Conservation (phyloP, 1,140 invertebrate genomes). For the Drosophila ogumai region DNA sequence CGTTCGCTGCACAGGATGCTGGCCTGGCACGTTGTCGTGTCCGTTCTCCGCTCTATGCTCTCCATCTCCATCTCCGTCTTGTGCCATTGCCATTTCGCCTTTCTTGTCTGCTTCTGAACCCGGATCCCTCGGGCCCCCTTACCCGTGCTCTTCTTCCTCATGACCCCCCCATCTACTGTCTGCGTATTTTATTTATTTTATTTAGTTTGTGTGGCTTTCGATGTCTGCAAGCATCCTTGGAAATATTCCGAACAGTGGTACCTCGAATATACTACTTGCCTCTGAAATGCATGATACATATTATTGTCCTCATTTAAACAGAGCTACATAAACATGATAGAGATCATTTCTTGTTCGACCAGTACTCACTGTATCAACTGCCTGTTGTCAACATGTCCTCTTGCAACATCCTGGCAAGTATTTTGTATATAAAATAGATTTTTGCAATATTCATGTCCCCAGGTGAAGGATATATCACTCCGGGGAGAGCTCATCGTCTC, state of each 20-base stretch:
- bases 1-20: conserved; percentile 63
- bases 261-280: background rate
- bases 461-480: conserved; percentile 10
- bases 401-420: conserved; percentile 7
- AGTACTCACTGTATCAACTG: conserved; percentile 10
- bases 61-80: conserved; percentile 38
- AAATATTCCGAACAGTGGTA: conserved; percentile 23
- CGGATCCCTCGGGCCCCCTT: conserved; percentile 17
- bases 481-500: conserved; percentile 9
- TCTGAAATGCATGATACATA: no score
- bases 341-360: background rate
- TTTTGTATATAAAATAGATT: conserved; percentile 24
- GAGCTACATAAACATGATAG: no score
- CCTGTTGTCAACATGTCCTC: background rate
- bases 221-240: conserved; percentile 42
- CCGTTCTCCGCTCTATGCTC: conserved; percentile 36
- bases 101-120: conserved; percentile 36
- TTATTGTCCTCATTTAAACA: no score
- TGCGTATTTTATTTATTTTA: conserved; percentile 42
- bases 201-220: conserved; percentile 37
- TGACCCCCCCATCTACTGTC: conserved; percentile 14
- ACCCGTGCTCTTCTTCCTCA: background rate
- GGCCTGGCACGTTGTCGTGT: conserved; percentile 52
- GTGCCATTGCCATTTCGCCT: conserved; percentile 42
- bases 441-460: conserved; percentile 39